Evolutionary conservation across 2,113 vertebrate genomes (phyloP), one percentile per base, ranked within the genome.

Genomic region (Thalassarche chlororhynchos): DNA sequence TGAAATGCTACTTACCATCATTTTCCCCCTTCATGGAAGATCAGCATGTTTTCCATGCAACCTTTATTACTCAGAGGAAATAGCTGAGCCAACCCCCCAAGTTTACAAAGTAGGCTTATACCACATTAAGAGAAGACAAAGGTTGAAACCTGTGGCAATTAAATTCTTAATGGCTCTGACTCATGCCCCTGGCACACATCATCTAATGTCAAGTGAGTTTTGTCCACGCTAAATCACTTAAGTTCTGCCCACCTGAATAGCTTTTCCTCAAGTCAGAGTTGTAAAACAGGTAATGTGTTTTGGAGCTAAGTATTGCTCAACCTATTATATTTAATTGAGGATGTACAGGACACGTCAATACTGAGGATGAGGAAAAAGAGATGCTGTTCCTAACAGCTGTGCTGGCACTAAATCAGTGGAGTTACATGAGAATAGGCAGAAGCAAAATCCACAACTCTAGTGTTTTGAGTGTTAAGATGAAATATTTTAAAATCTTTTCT

Each of bases 51-150:
- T 87, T 83, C 81, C 81, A 38, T 69, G 46, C 84, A 77, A 54
- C 10, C 18, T 51, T 68, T 28, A 83, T 97, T 93, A 96, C 93
- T 96, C 93, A 95, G 82, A 96, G 93, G 97, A 97, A 97, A 47
- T 40, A 70, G 87, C 80, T 57, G 36, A 72, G 78, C 71, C 88
- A 93, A 64, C 28, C 90, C 62, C 24, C 31, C 26, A 64, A 11
- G 80, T 81, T 78, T 90, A 96, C 64, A 77, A 77, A 88, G 66
- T 32, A 42, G 32, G 40, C 34, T 92, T 69, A 29, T 9, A 80
- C 81, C 77, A 89, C 81, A 75, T 80, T 47, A 96, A 95, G 69
- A 54, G 71, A n/a, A 55, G 55, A 89, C 78, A 87, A 90, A 91
- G 84, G 58, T 72, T 84, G 89, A 87, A 95, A 96, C 92, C 70